Percentiles rank a stretch among this genome's conserved stretches.
Evolutionary conservation across 2,113 vertebrate genomes (phyloP).

Genomic region (Oceanites oceanicus): DNA sequence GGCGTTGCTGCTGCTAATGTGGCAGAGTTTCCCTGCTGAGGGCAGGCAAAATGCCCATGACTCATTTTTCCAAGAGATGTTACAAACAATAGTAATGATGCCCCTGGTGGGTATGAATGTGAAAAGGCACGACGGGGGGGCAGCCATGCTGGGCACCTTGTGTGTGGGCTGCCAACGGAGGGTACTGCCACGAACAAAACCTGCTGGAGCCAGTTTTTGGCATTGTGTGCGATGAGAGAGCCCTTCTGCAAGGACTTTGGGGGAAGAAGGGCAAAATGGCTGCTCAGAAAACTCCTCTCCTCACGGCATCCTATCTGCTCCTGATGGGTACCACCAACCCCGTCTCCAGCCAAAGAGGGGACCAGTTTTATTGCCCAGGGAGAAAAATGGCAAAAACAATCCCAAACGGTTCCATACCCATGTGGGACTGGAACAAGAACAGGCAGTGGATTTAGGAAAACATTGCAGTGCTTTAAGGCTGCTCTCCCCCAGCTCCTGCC

Average conservation of each 20-base stretch:
- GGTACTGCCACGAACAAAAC: not conserved
- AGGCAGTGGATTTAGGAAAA: not conserved
- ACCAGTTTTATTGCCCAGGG: not conserved
- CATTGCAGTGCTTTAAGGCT: not conserved
- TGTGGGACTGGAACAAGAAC: not conserved
- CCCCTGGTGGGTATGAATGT: slow-evolving; percentile 35
- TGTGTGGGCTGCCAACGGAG: slow-evolving; percentile 35
- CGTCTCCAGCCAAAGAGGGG: not conserved
- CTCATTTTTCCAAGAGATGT: slow-evolving; percentile 46
- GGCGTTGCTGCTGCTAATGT: not conserved
- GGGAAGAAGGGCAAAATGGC: not conserved
- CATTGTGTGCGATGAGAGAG: not conserved
- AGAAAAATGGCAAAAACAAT: not conserved
- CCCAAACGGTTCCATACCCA: not conserved
- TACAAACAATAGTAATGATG: slow-evolving; percentile 7
- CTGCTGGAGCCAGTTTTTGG: not conserved
- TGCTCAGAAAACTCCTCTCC: not conserved
- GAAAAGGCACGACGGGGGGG: not conserved
- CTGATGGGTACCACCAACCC: not conserved
- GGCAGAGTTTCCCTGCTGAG: slow-evolving; percentile 18
- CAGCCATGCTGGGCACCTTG: slow-evolving; percentile 35
- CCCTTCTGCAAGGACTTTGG: not conserved
- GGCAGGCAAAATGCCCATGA: slow-evolving; percentile 17
- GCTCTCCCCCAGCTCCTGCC: not conserved
- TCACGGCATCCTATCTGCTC: not conserved